Conservation (phyloP, 2,888 invertebrate species). For the Meiosimyza platycephala region DNA sequence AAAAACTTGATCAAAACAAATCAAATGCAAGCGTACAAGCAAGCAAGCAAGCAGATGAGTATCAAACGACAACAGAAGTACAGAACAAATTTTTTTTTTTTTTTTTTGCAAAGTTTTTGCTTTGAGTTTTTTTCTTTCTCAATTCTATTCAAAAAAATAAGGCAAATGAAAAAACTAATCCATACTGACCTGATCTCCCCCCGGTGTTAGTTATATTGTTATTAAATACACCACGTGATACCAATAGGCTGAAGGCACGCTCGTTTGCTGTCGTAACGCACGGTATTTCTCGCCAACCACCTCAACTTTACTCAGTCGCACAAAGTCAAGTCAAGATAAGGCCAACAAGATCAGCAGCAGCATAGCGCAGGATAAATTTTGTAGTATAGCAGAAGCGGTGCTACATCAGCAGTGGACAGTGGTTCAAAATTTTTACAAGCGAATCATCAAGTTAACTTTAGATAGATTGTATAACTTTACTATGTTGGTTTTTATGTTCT, state of each 20-base stretch:
- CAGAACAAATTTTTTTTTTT: slow-evolving; percentile 15
- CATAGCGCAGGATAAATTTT: slow-evolving; percentile 19
- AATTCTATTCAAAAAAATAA: neutral
- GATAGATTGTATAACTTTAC: too few relatives aligned
- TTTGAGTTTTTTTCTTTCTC: neutral
- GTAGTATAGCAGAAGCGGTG: too few relatives aligned
- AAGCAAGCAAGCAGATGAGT: slow-evolving; percentile 20
- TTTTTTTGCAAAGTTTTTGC: too few relatives aligned
- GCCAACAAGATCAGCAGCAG: slow-evolving; percentile 45
- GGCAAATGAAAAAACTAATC: slow-evolving; percentile 32
- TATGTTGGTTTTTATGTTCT: too few relatives aligned
- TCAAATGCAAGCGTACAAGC: slow-evolving; percentile 19
- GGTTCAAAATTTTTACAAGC: too few relatives aligned
- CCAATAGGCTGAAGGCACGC: slow-evolving; percentile 4
- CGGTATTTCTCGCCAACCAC: too few relatives aligned
- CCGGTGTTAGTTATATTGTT: slow-evolving; percentile 36
- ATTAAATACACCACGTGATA: slow-evolving; percentile 37
- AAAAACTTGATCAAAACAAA: slow-evolving; percentile 32
- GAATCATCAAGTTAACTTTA: too few relatives aligned
- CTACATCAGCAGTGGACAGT: too few relatives aligned
- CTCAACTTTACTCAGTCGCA: neutral
- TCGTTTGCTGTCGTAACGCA: too few relatives aligned
- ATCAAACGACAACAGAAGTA: slow-evolving; percentile 16
- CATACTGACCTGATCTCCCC: slow-evolving; percentile 32
- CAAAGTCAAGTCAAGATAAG: slow-evolving; percentile 1